Base-by-base conservation (phyloP, 2,888 invertebrate genomes). In the Pterobdella sp. region DNA sequence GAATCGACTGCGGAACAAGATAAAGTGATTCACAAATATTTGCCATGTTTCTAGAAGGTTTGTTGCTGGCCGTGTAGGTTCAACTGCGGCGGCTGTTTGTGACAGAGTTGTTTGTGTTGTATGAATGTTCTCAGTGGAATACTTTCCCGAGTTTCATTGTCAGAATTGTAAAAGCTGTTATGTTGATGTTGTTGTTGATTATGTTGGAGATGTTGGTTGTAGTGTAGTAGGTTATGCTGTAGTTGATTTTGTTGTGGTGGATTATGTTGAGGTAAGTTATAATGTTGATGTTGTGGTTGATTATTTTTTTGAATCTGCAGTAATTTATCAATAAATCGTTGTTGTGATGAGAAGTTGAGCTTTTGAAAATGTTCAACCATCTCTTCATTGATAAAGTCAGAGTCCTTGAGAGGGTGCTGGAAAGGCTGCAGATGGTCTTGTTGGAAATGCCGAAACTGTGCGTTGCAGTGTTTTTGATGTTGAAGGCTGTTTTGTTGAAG, bases 151-250 rank as follows among this genome's bases (percentile, higher is more conserved):
- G 7, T 7, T 63, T 63, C 14, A 63, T 63, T n/a, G n/a, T 14
- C 7, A 26, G n/a, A 14, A n/a, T 63, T n/a, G 63, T 14, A 14
- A 10, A 63, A 7, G 26, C 31, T 29, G 31, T 63, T 29, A 49
- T n/a, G 63, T 29, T 63, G 31, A 7, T 29, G 63, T 14, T 63
- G 63, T 63, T 63, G 63, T 63, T 63, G 63, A 26, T 63, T 63
- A 7, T 63, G 63, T 63, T 63, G 63, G 63, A 10, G 63, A 26
- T 63, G 63, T 63, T 7, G 52, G 14, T 49, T 14, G 14, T 49
- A n/a, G 14, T 49, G 52, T 49, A 18, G 52, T 14, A n/a, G 52
- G n/a, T 49, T 63, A 14, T 14, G n/a, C 7, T 63, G 4, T 63
- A 7, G 63, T 63, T 63, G 63, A 10, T 63, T 7, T 7, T 7